These are phyloP conservation scores for Pseudolycoriella hygida DNA, from an alignment of 2,888 invertebrate genomes.

Conservation along the genomic window DNA sequence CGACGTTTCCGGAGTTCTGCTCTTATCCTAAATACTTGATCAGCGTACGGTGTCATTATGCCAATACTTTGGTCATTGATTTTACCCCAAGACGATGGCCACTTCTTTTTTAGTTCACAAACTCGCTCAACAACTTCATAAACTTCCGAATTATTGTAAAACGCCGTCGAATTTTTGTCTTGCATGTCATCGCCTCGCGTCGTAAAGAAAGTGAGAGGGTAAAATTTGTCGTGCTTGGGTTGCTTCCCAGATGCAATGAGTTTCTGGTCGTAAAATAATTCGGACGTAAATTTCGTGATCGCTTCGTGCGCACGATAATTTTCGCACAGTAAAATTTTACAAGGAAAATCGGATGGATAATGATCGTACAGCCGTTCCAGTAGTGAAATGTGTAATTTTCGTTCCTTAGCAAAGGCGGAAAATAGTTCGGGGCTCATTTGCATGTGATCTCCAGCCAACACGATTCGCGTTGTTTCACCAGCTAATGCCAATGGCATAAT, in stretches of 20 bases:
- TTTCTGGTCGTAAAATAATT: constrained; percentile 63
- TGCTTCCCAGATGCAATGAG: constrained; percentile 55
- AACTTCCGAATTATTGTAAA: constrained; percentile 66
- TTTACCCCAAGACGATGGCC: constrained; percentile 61
- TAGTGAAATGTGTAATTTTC: constrained; percentile 52
- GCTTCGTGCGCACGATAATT: constrained; percentile 71
- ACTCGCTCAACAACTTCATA: constrained; percentile 64
- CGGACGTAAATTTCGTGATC: constrained; percentile 65
- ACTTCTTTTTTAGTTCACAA: constrained; percentile 46
- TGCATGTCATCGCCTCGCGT: constrained; percentile 65
- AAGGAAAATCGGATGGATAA: constrained; percentile 55
- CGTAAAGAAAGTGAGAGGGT: constrained; percentile 64
- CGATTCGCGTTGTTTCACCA: constrained; percentile 50
- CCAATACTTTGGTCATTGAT: constrained; percentile 61
- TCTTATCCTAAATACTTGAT: constrained; percentile 59
- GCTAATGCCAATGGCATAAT: constrained; percentile 63
- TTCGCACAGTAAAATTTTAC: constrained; percentile 62
- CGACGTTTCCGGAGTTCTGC: constrained; percentile 55
- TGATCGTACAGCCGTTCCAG: constrained; percentile 60
- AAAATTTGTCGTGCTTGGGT: constrained; percentile 47
- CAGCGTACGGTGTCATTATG: constrained; percentile 70
- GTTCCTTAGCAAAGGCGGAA: constrained; percentile 51
- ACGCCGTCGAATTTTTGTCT: constrained; percentile 60
- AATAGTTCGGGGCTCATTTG: constrained; percentile 68
- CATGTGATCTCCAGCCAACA: constrained; percentile 75